Evolutionary conservation across 2,888 invertebrate species (phyloP).

Genomic region (Catocala nupta): DNA sequence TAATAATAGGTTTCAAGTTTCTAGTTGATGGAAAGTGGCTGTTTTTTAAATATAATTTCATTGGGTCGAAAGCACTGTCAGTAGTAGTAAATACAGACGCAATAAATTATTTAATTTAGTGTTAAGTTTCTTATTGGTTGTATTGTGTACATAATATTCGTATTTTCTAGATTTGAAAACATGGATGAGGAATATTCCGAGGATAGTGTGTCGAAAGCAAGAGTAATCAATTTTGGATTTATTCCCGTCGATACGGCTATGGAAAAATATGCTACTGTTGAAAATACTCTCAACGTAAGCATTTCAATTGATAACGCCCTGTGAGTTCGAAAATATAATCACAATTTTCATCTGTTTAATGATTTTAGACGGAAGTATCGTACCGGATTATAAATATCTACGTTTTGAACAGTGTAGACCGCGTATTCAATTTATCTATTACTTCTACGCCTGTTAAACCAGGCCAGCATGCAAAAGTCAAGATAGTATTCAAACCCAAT

Average conservation of each 20-base stretch:
- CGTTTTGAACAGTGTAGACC: constrained; percentile 74
- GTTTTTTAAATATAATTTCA: too few relatives aligned
- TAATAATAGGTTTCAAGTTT: too few relatives aligned
- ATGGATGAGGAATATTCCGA: constrained; percentile 59
- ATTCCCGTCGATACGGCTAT: constrained; percentile 70
- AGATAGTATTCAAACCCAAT: constrained; percentile 70
- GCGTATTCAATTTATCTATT: constrained; percentile 71
- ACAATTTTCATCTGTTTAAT: background rate
- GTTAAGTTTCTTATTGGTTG: too few relatives aligned
- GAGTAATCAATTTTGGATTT: constrained; percentile 73
- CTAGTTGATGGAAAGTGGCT: too few relatives aligned
- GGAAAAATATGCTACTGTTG: constrained; percentile 66
- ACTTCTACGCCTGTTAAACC: constrained; percentile 66
- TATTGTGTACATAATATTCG: too few relatives aligned
- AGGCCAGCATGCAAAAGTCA: constrained; percentile 62
- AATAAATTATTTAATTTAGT: too few relatives aligned
- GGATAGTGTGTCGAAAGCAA: constrained; percentile 61
- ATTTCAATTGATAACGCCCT: background rate
- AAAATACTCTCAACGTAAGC: constrained; percentile 70
- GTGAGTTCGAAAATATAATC: too few relatives aligned
- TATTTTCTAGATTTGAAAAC: background rate
- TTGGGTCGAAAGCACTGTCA: too few relatives aligned
- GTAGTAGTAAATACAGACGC: too few relatives aligned
- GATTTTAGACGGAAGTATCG: constrained; percentile 64
- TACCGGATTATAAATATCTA: constrained; percentile 75